Percentiles rank a stretch among this genome's conserved stretches.
Conservation (phyloP, 2,888 invertebrate genomes). For the Pteria penguin region DNA sequence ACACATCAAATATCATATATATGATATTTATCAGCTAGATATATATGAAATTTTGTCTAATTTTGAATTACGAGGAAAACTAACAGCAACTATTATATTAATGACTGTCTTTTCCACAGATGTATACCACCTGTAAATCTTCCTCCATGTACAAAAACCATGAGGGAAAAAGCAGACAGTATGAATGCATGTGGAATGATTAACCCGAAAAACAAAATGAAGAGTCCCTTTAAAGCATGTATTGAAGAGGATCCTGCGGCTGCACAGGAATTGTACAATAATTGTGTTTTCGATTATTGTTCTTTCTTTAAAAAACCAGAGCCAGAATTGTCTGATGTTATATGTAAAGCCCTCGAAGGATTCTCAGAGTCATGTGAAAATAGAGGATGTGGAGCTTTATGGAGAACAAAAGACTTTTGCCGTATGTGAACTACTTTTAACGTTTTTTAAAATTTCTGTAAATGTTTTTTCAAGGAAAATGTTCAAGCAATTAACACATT, state of each 20-base stretch:
- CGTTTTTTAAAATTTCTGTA: too few relatives aligned
- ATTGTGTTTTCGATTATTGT: not conserved
- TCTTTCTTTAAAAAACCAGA: not conserved
- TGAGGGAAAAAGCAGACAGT: not conserved
- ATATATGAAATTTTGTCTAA: too few relatives aligned
- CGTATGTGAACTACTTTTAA: not conserved
- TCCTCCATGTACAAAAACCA: not conserved
- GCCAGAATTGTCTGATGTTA: not conserved
- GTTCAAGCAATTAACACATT: too few relatives aligned
- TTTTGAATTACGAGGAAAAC: too few relatives aligned
- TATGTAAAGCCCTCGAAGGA: not conserved
- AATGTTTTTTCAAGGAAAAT: too few relatives aligned
- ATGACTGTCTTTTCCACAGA: too few relatives aligned
- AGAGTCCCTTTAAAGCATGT: not conserved
- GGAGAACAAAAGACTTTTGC: not conserved
- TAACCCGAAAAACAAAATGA: not conserved
- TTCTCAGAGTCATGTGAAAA: not conserved
- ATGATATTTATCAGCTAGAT: too few relatives aligned
- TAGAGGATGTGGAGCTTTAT: not conserved
- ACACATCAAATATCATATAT: too few relatives aligned
- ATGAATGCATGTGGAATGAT: not conserved
- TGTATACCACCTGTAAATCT: not conserved
- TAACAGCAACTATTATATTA: too few relatives aligned
- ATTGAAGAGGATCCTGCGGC: not conserved
- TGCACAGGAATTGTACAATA: not conserved